phyloP scores from a whole-genome alignment of 2,797 vertebrate species.

The Eulemur coronatus region DNA sequence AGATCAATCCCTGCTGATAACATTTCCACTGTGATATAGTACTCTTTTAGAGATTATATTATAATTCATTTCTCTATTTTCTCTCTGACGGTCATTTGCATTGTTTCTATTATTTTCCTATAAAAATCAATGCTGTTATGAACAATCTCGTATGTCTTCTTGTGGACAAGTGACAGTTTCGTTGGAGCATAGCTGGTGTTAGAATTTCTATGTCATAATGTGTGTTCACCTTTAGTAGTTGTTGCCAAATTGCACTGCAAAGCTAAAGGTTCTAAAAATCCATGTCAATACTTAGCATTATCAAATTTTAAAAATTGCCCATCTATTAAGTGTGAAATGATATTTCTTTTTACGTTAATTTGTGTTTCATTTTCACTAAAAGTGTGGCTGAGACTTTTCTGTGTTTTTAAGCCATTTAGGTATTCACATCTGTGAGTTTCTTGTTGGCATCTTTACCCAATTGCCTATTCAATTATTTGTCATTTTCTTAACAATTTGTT shows the following conservation, averaged over 20 bases:
- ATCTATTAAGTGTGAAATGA: not conserved
- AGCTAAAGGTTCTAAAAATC: not conserved
- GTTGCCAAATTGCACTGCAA: not conserved
- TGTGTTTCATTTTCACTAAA: not conserved
- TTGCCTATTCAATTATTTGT: not conserved
- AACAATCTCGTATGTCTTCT: not conserved
- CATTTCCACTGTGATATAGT: not conserved
- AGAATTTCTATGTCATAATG: not conserved
- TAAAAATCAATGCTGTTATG: not conserved
- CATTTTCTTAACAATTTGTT: not conserved
- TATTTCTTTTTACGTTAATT: not conserved
- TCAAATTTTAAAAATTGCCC: not conserved
- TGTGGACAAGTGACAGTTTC: not conserved
- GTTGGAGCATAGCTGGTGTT: not conserved
- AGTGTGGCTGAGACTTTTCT: not conserved
- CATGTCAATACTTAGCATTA: not conserved
- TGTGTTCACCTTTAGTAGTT: not conserved
- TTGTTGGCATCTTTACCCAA: not conserved
- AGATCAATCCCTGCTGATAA: not conserved
- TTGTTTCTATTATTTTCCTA: not conserved
- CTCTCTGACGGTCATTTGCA: not conserved
- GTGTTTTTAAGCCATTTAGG: not conserved
- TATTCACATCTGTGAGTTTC: not conserved
- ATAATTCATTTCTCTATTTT: not conserved
- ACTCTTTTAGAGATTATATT: not conserved